Percentiles rank a stretch among this genome's conserved stretches.
Evolutionary conservation across 2,888 invertebrate species (phyloP).

Genomic region (Pediacus dermestoides): DNA sequence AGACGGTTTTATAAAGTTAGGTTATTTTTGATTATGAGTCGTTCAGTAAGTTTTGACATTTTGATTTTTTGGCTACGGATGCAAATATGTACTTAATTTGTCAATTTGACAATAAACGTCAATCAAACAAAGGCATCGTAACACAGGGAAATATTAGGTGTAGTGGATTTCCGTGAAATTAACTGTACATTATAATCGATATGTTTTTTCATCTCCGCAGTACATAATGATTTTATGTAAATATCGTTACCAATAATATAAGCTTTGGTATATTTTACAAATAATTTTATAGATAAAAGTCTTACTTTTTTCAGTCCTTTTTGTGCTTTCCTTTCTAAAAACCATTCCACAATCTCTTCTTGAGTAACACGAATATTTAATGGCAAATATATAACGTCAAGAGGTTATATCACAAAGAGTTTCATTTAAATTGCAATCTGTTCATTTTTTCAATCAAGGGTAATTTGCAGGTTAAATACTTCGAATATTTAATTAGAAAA

Average conservation of each 20-base stretch:
- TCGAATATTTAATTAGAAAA: too few species aligned
- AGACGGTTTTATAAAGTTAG: too few species aligned
- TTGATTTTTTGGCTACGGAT: too few species aligned
- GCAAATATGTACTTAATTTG: too few species aligned
- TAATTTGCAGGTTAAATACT: neutral
- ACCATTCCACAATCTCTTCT: neutral
- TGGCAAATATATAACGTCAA: neutral
- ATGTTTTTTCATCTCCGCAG: conserved; percentile 8
- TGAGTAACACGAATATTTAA: neutral
- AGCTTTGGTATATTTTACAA: neutral
- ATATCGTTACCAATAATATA: conserved; percentile 4
- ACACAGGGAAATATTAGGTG: too few species aligned
- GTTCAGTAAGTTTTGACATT: too few species aligned
- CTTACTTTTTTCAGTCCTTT: conserved; percentile 1
- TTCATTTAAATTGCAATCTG: neutral
- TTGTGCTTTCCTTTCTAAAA: conserved; percentile 3
- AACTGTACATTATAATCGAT: conserved; percentile 8
- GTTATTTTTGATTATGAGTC: too few species aligned
- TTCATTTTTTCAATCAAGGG: too few species aligned
- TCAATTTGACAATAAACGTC: too few species aligned
- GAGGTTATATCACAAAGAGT: neutral
- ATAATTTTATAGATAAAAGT: neutral
- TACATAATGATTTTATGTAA: conserved; percentile 9
- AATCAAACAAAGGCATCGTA: too few species aligned
- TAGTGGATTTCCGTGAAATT: too few species aligned